Evolutionary conservation across 1,140 invertebrate species (phyloP), one percentile per base, ranked within the genome.

Genomic region (Eriosoma lanigerum): DNA sequence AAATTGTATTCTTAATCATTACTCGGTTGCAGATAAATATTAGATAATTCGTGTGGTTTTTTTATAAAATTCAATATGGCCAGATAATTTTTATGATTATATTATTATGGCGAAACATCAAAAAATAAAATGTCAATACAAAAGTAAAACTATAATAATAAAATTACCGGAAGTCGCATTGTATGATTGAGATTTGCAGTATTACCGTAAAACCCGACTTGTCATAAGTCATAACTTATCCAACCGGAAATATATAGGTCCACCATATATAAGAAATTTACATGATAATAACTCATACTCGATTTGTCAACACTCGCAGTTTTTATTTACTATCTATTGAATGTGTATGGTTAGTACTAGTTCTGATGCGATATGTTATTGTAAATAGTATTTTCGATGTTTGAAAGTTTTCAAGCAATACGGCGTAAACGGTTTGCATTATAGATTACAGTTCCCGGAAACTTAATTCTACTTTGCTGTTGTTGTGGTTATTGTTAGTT

Each of bases 331-430:
- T 64, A 21, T 12, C 10, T 29, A n/a, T 44, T 38, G 32, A 6
- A 38, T 5, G 17, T 32, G 24, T 64, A 44, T 13, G 8, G 32
- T 38, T 38, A 38, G 3, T 38, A 38, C 8, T 38, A 38, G 3
- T 38, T 38, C 32, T 38, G 32, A 38, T n/a, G n/a, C n/a, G n/a
- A n/a, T n/a, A n/a, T n/a, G n/a, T n/a, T n/a, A n/a, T n/a, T n/a
- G n/a, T n/a, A n/a, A n/a, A 60, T 60, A 60, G 58, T 29, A 24
- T 60, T 29, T 38, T 64, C 29, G 60, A 38, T 24, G n/a, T 64
- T 64, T 64, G 62, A 64, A 64, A 44, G n/a, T 44, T 64, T 0
- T n/a, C 32, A 19, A 38, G 19, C 19, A 38, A 19, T 38, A 64
- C 32, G 19, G 19, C 62, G 32, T 64, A n/a, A 64, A 64, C 62